Evolutionary conservation across 2,113 vertebrate genomes (phyloP), one percentile per base, ranked within the genome.

Genomic region (Lampris megalopsis): DNA sequence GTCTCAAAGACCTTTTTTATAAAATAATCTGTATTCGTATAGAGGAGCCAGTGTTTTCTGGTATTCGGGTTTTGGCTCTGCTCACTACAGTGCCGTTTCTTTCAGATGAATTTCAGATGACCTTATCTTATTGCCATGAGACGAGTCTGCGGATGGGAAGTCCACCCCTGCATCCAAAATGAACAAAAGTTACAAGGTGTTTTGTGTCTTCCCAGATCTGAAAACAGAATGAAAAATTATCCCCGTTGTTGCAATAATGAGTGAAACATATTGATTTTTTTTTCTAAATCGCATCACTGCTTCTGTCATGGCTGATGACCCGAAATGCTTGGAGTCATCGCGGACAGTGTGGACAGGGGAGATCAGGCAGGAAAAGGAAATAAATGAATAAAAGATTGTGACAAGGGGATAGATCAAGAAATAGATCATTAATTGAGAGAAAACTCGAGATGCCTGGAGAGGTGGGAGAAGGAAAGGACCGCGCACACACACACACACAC

Each of bases 381-480:
- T 54, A 69, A 35, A n/a, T 57, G 69, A 77, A 68, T 13, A 63
- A 70, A 42, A 61, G 72, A 77, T 24, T 24, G 45, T 41, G 43
- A 40, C 48, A 13, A 0, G 52, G 56, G 47, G 41, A 41, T 3
- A 3, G 4, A 40, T 54, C 36, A 49, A 35, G 45, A 24, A 6
- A 66, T 35, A 42, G 79, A 71, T 63, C 38, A 60, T 13, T 64
- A 49, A 64, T 61, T 50, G 43, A 68, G 11, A 71, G 77, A 57
- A 63, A 63, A 40, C 36, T 47, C 35, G 38, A n/a, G 8, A 9
- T 24, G 62, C 7, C 3, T 43, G 49, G 63, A 45, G n/a, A 3
- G 38, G n/a, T 2, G 53, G 54, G 24, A 62, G 35, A 56, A 41
- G 4, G 6, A 43, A n/a, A n/a, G 49, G 53, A 42, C 11, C 41